Base-by-base conservation (phyloP, 92 coral and sea anemone genomes). In the Umimayanthus chanpuru region DNA sequence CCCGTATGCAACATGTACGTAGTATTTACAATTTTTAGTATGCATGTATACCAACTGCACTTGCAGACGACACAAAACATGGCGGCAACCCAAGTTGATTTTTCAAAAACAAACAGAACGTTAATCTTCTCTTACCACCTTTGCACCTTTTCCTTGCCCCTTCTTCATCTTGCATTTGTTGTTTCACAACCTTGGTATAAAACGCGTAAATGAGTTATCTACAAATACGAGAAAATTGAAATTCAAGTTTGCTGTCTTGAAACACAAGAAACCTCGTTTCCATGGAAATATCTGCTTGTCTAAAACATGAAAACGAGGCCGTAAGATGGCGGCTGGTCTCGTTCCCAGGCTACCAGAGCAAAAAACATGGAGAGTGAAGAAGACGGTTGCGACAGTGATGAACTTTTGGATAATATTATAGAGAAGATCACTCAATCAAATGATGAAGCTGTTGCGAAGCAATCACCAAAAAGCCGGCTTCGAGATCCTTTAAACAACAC, bases 81-180 rank as follows among this genome's bases (percentile, higher is more conserved):
- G 84, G 84, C 84, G 71, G 25, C 61, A 21, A 55, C 65, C 14
- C 10, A 39, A 12, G 64, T 29, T 32, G 23, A 50, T 9, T 53
- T 30, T 47, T 47, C 53, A 53, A 14, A 53, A 53, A 53, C 58
- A 53, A 25, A 36, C 28, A 23, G 50, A 47, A 47, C 50, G 2
- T 38, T 56, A 58, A 81, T 23, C 18, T 25, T 81, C 26, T 81
- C 85, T 81, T 81, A 81, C 85, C 85, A 25, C 28, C 61, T 81
- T 81, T 58, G 29, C 28, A 29, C 85, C 85, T 81, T 58, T 81
- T 20, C 85, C 73, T 81, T 53, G 73, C 16, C 73, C 85, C 85
- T 81, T 81, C 73, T 81, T 81, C 85, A 81, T 81, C 43, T 56
- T 61, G 71, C 15, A 32, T 29, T 10, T 32, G 28, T 38, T 21